Evolutionary conservation across 2,113 vertebrate species (phyloP).

Genomic region (Anarhynchus alexandrinus): DNA sequence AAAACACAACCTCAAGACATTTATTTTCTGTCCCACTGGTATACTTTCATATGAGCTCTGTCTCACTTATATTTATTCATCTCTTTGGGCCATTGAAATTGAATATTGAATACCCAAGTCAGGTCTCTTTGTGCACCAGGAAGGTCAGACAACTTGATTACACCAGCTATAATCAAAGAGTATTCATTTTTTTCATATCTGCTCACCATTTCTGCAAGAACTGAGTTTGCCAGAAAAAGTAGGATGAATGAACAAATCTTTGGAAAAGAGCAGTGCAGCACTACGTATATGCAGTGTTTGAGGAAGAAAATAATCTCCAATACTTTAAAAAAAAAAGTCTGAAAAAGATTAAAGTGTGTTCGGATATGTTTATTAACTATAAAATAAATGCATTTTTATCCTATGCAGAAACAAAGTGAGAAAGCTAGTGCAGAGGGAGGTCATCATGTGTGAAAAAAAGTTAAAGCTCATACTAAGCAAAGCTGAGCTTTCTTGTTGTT

Average conservation of each 20-base stretch:
- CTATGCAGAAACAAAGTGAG: constrained; percentile 14
- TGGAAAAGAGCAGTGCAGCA: not conserved
- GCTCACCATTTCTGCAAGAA: constrained; percentile 19
- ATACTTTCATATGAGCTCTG: constrained; percentile 38
- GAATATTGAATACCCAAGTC: constrained; percentile 49
- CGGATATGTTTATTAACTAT: constrained; percentile 36
- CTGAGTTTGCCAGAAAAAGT: constrained; percentile 30
- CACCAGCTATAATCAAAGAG: constrained; percentile 48
- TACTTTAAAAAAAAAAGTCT: not conserved
- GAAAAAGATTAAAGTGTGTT: not conserved
- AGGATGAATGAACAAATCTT: constrained; percentile 32
- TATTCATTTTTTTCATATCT: constrained; percentile 36
- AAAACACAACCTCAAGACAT: constrained; percentile 30
- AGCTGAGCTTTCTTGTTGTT: constrained; percentile 10
- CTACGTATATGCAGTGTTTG: not conserved
- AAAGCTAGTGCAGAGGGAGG: constrained; percentile 10
- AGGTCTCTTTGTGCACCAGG: constrained; percentile 19
- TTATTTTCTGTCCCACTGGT: constrained; percentile 51
- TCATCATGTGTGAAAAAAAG: constrained; percentile 33
- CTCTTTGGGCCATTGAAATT: constrained; percentile 49
- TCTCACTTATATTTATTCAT: constrained; percentile 58
- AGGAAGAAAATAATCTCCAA: not conserved
- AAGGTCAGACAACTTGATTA: constrained; percentile 66
- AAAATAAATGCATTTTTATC: constrained; percentile 42
- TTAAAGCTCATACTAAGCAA: constrained; percentile 20